Conservation (phyloP, 2,888 invertebrate species). For the Chaetogeoica ovagalla region DNA sequence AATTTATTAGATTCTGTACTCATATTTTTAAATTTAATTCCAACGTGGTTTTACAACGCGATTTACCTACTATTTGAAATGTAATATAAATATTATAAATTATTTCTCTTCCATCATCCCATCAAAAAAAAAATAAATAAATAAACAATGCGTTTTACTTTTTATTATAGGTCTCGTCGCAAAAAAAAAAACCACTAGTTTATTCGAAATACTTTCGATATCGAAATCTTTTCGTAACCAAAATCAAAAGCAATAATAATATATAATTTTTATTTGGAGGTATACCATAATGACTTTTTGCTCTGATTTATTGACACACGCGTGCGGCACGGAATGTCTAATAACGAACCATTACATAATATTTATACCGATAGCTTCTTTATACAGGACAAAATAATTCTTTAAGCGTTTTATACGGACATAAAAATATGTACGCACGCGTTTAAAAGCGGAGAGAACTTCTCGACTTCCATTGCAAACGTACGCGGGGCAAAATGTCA, state of each 20-base stretch:
- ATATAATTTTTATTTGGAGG: neutral
- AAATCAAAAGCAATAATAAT: neutral
- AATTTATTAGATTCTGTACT: too few relatives aligned
- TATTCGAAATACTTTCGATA: neutral
- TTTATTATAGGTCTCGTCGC: too few relatives aligned
- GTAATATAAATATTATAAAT: too few relatives aligned
- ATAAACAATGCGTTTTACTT: too few relatives aligned
- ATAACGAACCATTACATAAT: neutral
- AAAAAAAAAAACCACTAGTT: neutral
- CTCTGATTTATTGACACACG: neutral
- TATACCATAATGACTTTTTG: slow-evolving; percentile 10
- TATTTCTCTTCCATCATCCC: too few relatives aligned
- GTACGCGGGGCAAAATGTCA: neutral
- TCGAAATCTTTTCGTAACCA: neutral
- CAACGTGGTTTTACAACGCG: too few relatives aligned
- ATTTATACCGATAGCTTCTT: neutral
- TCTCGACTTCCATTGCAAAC: neutral
- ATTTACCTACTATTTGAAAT: too few relatives aligned
- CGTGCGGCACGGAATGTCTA: neutral
- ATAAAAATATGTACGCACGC: neutral
- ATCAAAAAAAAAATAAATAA: too few relatives aligned
- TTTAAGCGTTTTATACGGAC: neutral
- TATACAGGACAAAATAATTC: neutral
- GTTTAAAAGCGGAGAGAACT: neutral
- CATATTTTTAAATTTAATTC: too few relatives aligned